phyloP scores from a whole-genome alignment of 2,113 vertebrate species.

The Phalacrocorax carbo region DNA sequence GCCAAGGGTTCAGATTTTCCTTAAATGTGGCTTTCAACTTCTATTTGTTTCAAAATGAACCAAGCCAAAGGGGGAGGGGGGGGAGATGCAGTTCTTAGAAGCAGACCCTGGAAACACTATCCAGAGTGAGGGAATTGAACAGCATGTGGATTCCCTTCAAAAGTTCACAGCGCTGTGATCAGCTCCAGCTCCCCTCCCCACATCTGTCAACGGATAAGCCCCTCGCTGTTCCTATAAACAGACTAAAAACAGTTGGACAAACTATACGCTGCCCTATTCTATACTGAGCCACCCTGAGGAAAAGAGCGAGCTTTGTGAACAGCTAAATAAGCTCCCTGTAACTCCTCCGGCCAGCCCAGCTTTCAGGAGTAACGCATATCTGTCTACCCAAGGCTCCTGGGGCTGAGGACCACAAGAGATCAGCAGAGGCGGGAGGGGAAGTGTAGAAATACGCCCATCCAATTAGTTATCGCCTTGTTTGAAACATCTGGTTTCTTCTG shows the following conservation, averaged over 20 bases:
- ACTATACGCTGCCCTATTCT: accelerated
- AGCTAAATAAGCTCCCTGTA: background rate
- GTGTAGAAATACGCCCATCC: background rate
- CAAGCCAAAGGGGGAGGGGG: accelerated
- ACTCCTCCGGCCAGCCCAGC: background rate
- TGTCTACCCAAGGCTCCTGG: background rate
- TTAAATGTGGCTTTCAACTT: background rate
- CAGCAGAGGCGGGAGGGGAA: background rate
- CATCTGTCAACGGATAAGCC: background rate
- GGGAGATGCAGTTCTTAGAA: background rate
- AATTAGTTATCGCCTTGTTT: background rate
- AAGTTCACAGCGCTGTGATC: background rate
- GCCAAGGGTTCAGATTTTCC: background rate
- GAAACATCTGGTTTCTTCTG: background rate
- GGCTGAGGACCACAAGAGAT: background rate
- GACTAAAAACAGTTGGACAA: background rate
- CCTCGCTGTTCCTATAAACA: background rate
- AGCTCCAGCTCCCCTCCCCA: background rate
- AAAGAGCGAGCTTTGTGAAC: background rate
- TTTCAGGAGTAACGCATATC: background rate
- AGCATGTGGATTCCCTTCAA: background rate
- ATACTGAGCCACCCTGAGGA: background rate
- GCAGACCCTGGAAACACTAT: background rate
- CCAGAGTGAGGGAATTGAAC: background rate
- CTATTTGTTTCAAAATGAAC: background rate